Conservation (phyloP, 1,140 invertebrate species). For the Caenorhabditis tropicalis region DNA sequence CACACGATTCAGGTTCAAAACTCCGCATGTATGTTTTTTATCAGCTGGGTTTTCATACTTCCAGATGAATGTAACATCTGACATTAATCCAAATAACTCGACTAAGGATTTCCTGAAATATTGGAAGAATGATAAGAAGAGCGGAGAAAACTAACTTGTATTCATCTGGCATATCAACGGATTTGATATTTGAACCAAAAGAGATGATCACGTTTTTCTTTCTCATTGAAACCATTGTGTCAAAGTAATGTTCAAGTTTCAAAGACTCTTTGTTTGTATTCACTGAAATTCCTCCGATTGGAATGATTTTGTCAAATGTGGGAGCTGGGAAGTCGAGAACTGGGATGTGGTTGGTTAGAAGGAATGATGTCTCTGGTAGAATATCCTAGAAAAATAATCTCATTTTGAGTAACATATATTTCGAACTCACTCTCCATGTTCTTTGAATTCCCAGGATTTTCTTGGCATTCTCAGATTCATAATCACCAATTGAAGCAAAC, state of each 20-base stretch:
- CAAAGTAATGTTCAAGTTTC: slow-evolving; percentile 21
- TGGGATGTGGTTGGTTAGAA: slow-evolving; percentile 18
- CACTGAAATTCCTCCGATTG: slow-evolving; percentile 26
- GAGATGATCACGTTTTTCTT: slow-evolving; percentile 39
- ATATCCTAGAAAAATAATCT: neutral
- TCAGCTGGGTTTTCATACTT: slow-evolving; percentile 40
- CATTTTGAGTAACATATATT: neutral
- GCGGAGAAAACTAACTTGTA: neutral
- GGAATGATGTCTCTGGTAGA: neutral
- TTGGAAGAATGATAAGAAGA: neutral
- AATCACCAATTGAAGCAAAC: neutral
- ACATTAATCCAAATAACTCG: neutral
- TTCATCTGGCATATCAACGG: slow-evolving; percentile 41
- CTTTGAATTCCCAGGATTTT: neutral
- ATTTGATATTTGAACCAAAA: slow-evolving; percentile 22
- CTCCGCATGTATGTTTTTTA: neutral
- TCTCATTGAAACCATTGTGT: slow-evolving; percentile 17
- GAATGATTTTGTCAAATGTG: slow-evolving; percentile 12
- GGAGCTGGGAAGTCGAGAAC: slow-evolving; percentile 29
- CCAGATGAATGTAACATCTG: slow-evolving; percentile 45
- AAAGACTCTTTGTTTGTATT: slow-evolving; percentile 13
- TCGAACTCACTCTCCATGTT: neutral
- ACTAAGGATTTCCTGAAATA: neutral
- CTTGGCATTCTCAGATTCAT: neutral
- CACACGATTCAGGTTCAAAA: neutral